These are phyloP conservation scores for Scolopax mira DNA, from an alignment of 2,113 vertebrate genomes.

Conservation along the genomic window DNA sequence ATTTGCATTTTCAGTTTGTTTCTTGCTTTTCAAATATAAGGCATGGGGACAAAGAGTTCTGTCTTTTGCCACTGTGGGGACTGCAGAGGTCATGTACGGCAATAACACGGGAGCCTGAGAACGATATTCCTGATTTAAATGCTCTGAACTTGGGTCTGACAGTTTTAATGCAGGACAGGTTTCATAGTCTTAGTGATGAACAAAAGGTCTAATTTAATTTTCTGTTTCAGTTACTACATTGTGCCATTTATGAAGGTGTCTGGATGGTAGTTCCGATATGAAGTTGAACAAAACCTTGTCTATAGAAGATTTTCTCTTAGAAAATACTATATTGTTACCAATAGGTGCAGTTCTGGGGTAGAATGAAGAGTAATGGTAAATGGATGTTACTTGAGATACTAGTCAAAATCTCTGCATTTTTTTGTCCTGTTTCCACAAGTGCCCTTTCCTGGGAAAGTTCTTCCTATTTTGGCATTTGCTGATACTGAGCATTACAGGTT, in stretches of 20 bases:
- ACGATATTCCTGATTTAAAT: background rate
- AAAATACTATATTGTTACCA: background rate
- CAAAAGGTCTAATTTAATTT: background rate
- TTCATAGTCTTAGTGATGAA: background rate
- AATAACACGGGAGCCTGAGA: background rate
- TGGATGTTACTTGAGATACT: background rate
- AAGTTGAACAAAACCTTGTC: background rate
- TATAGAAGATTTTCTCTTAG: background rate
- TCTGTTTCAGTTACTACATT: background rate
- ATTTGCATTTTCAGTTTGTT: background rate
- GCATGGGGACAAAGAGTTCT: background rate
- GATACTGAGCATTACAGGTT: background rate
- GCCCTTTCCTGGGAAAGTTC: background rate
- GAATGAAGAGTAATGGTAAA: background rate
- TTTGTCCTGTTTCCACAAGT: background rate
- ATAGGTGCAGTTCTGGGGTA: background rate
- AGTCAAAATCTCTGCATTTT: background rate
- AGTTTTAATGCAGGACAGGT: background rate
- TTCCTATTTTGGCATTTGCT: background rate
- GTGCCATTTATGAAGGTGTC: background rate
- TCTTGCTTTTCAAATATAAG: background rate
- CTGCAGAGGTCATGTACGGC: background rate
- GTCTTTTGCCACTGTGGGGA: accelerated
- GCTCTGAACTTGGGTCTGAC: background rate
- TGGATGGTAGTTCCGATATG: background rate